Base-by-base conservation (phyloP, 2,113 vertebrate genomes). In the Anoplopoma fimbria region DNA sequence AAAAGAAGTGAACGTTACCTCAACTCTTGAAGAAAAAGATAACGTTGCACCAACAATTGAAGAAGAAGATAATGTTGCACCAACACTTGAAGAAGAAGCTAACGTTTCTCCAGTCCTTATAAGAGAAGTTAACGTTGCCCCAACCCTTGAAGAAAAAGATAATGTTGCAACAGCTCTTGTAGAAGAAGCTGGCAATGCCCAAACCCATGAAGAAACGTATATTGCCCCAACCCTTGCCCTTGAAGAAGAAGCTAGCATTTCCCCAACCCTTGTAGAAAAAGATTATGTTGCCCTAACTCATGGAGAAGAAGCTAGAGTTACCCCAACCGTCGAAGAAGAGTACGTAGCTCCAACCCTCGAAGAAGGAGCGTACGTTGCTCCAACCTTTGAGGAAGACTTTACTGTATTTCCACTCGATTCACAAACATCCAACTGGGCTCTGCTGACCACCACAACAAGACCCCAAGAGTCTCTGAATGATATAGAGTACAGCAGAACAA, bases 401-500 rank as follows among this genome's bases (percentile, higher is more conserved):
- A 84, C 71, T 1, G 36, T 93, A 51, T 81, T 91, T 33, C 79
- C 94, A 61, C 36, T 84, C 1, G 68, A 84, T 69, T 90, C 89
- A 7, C 86, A 87, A 67, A 93, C 87, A 55, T 80, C 91, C 9
- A 67, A 78, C 25, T 94, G 87, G 92, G 45, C 81, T 63, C 63
- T 81, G 0, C 34, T 77, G 57, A 69, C 69, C 2, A 84, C 90
- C 72, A 89, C 91, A 45, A 38, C 82, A 31, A 70, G 47, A 79
- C 83, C 88, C 1, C 92, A 93, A 74, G 93, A 94, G 74, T 88
- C 89, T 55, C 57, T 83, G 27, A 87, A 89, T 10, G 89, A 91
- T 61, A 74, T 87, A 27, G 90, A 94, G 31, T 87, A 84, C 74
- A 93, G 86, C 53, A 85, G 74, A 36, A 87, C 85, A 33, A 58